phyloP scores from a whole-genome alignment of 2,113 vertebrate species.

The Meleagris gallopavo region DNA sequence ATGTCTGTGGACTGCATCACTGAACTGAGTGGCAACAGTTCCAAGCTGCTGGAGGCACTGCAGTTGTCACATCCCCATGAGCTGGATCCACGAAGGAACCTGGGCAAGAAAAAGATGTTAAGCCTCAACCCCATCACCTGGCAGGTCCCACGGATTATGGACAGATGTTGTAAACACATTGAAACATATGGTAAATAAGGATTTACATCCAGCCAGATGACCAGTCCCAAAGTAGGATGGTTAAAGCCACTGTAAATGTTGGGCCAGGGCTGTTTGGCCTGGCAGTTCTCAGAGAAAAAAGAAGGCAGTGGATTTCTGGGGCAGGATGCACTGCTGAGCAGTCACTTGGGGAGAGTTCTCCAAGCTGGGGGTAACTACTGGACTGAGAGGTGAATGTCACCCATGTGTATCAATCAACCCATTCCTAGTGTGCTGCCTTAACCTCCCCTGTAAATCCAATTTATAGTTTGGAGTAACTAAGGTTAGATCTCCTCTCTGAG shows the following conservation, averaged over 20 bases:
- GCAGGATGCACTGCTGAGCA: neutral
- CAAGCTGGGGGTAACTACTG: neutral
- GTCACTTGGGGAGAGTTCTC: neutral
- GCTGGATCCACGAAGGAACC: slow-evolving; percentile 80
- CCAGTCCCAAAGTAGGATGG: accelerated
- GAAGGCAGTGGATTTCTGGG: neutral
- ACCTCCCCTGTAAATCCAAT: neutral
- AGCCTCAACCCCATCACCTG: slow-evolving; percentile 92
- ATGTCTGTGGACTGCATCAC: slow-evolving; percentile 90
- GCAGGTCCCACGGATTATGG: slow-evolving; percentile 90
- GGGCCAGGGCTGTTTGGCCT: neutral
- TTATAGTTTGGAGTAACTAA: accelerated
- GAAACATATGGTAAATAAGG: slow-evolving; percentile 81
- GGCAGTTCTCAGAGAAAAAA: no score
- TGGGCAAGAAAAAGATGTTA: slow-evolving; percentile 78
- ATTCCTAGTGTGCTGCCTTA: neutral
- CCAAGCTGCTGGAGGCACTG: slow-evolving; percentile 89
- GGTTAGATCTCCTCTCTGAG: neutral
- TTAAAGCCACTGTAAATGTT: accelerated
- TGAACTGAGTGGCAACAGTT: slow-evolving; percentile 87
- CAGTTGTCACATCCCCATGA: slow-evolving; percentile 90
- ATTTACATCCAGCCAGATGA: accelerated
- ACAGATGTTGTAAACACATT: slow-evolving; percentile 90
- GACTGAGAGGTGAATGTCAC: neutral
- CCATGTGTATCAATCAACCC: no score